phyloP scores from a whole-genome alignment of 2,888 invertebrate species.

The Macrophya annulata region DNA sequence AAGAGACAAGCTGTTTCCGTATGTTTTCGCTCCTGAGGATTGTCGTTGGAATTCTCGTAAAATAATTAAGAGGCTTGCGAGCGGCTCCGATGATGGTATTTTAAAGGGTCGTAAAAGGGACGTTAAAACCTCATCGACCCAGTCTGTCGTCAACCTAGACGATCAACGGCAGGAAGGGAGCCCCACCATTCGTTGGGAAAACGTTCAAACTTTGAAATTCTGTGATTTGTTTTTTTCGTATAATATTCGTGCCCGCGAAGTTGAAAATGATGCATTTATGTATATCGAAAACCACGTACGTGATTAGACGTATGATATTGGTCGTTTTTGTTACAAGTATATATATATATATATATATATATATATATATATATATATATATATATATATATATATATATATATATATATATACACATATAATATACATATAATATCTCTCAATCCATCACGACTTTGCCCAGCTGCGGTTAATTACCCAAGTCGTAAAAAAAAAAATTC shows the following conservation, averaged over 20 bases:
- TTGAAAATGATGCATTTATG: not conserved
- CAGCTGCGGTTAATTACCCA: not conserved
- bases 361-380: no score
- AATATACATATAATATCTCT: no score
- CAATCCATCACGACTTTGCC: not conserved
- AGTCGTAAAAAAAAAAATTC: not conserved
- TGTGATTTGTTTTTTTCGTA: conserved; percentile 10
- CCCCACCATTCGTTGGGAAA: conserved; percentile 8
- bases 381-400: no score
- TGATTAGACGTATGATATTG: not conserved
- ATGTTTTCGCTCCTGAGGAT: conserved; percentile 76
- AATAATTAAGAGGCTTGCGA: conserved; percentile 75
- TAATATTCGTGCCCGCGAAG: conserved; percentile 8
- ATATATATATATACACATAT: no score
- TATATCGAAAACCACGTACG: not conserved
- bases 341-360: no score
- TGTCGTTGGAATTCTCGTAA: conserved; percentile 78
- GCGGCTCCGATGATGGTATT: conserved; percentile 71
- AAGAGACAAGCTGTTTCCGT: conserved; percentile 75
- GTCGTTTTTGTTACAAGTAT: not conserved
- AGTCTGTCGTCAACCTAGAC: conserved; percentile 54
- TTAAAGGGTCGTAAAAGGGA: conserved; percentile 78
- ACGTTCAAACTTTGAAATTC: conserved; percentile 26
- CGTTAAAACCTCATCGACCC: conserved; percentile 75
- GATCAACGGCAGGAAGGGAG: conserved; percentile 27